Percentiles rank a stretch among this genome's conserved stretches.
Conservation (phyloP, 2,113 vertebrate species). For the Rattus rattus region DNA sequence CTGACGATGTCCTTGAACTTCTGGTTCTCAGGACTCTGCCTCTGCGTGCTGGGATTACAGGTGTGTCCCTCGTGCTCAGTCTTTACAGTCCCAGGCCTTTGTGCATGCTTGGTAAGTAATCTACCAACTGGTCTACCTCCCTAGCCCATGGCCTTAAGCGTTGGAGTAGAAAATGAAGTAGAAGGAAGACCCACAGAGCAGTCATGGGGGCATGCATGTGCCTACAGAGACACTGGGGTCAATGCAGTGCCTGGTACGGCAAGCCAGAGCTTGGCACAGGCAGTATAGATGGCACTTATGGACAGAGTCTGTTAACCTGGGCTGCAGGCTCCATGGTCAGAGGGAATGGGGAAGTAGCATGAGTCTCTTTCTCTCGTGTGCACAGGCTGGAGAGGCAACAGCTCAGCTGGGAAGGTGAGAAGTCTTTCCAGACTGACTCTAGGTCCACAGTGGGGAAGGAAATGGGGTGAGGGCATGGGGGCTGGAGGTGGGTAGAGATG, state of each 20-base stretch:
- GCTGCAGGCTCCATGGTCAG: rapidly evolving
- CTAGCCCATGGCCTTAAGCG: neutral
- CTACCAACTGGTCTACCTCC: neutral
- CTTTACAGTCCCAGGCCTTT: too few species aligned
- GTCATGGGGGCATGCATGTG: rapidly evolving
- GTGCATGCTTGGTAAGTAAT: neutral
- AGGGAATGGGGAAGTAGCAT: neutral
- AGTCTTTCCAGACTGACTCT: neutral
- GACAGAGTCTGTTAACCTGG: neutral
- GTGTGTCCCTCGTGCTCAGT: neutral
- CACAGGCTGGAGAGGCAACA: rapidly evolving
- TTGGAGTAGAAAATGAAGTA: neutral
- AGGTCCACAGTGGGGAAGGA: rapidly evolving
- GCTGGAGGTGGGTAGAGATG: neutral
- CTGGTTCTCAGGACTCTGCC: neutral
- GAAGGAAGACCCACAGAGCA: neutral
- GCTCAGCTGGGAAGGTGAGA: neutral
- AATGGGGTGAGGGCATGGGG: rapidly evolving
- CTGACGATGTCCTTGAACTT: neutral
- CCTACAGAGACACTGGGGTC: neutral
- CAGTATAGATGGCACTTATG: too few species aligned
- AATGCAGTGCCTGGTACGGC: neutral
- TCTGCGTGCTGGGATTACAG: neutral
- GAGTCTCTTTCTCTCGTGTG: rapidly evolving
- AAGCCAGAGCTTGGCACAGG: rapidly evolving